Evolutionary conservation across 2,113 vertebrate genomes (phyloP).

Genomic region (Mesocricetus auratus): DNA sequence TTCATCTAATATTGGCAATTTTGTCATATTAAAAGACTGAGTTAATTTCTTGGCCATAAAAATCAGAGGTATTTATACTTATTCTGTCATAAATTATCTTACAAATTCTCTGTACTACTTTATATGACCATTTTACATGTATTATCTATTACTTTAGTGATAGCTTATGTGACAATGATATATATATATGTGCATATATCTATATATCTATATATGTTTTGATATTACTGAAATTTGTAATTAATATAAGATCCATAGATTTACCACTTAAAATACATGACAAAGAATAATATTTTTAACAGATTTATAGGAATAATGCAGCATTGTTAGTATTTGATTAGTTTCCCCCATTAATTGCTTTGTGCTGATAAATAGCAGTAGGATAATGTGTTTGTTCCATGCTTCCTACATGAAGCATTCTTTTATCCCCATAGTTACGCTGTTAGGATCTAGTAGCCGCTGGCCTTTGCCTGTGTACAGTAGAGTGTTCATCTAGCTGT

Average conservation of each 20-base stretch:
- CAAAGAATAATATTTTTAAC: constrained; percentile 31
- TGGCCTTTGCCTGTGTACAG: constrained; percentile 76
- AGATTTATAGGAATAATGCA: constrained; percentile 40
- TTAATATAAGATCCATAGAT: constrained; percentile 15
- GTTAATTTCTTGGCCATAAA: not conserved
- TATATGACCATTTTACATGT: not conserved
- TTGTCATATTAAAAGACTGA: not conserved
- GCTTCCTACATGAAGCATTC: constrained; percentile 82
- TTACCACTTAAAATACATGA: constrained; percentile 10
- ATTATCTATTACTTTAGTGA: not conserved
- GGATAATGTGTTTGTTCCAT: constrained; percentile 60
- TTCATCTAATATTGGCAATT: not conserved
- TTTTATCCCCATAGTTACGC: constrained; percentile 85
- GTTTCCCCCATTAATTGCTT: constrained; percentile 44
- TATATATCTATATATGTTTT: not conserved
- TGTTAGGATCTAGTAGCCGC: constrained; percentile 78
- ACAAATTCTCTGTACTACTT: not conserved
- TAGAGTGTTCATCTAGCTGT: constrained; percentile 79
- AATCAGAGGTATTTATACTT: not conserved
- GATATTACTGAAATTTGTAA: not conserved
- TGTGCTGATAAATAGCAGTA: constrained; percentile 57
- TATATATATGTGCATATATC: not conserved
- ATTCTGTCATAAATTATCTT: not conserved
- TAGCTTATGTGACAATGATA: not conserved
- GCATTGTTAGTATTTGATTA: constrained; percentile 53